phyloP scores from a whole-genome alignment of 2,888 invertebrate genomes.

The Unio delphinus region DNA sequence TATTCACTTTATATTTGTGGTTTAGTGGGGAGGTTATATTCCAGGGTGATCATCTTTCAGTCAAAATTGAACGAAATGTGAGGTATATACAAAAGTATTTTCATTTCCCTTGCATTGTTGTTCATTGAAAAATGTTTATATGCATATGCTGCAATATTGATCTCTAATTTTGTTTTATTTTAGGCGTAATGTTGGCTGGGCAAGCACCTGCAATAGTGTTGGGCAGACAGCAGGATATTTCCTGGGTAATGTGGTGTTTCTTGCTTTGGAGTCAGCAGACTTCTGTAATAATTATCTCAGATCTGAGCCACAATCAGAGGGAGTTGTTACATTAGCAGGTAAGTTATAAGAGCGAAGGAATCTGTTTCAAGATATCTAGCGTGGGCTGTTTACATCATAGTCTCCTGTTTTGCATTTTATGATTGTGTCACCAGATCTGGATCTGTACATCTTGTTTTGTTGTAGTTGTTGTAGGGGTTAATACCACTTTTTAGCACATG shows the following conservation, averaged over 20 bases:
- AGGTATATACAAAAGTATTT: too few relatives aligned
- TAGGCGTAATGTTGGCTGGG: slow-evolving; percentile 95
- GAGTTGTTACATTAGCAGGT: slow-evolving; percentile 75
- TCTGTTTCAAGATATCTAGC: background rate
- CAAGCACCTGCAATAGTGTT: slow-evolving; percentile 98
- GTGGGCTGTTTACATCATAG: background rate
- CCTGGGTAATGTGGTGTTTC: slow-evolving; percentile 94
- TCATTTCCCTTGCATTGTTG: too few relatives aligned
- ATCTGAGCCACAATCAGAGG: slow-evolving; percentile 79
- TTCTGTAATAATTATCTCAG: slow-evolving; percentile 96
- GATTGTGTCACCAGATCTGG: too few relatives aligned
- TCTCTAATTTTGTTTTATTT: slow-evolving; percentile 52
- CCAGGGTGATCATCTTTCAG: too few relatives aligned
- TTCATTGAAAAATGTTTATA: too few relatives aligned
- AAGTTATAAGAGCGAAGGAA: slow-evolving; percentile 27
- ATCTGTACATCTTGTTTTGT: too few relatives aligned
- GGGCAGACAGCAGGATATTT: slow-evolving; percentile 99
- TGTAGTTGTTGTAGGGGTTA: too few relatives aligned
- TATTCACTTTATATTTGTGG: too few relatives aligned
- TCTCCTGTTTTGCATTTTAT: background rate
- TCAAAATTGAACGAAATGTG: too few relatives aligned
- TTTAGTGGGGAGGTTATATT: too few relatives aligned
- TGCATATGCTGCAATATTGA: too few relatives aligned
- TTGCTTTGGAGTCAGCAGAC: slow-evolving; percentile 94
- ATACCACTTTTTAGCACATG: too few relatives aligned